phyloP scores from a whole-genome alignment of 2,797 vertebrate species.

The Acrocephalus scirpaceus region DNA sequence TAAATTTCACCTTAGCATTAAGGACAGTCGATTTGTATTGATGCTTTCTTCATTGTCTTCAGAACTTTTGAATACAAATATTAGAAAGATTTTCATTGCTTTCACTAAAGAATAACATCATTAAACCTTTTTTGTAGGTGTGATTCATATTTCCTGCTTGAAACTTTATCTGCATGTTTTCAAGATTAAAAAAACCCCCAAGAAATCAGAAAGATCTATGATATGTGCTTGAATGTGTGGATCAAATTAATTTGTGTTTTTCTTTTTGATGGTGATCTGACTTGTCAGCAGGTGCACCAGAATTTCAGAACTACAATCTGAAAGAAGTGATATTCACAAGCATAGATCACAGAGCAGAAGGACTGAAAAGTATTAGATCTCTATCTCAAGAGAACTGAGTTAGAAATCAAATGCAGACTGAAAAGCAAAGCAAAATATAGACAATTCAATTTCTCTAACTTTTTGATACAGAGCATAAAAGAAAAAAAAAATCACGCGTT shows the following conservation, averaged over 20 bases:
- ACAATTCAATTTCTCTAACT: neutral
- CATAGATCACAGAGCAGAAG: neutral
- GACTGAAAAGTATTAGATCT: neutral
- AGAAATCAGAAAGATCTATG: neutral
- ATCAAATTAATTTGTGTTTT: constrained; percentile 3
- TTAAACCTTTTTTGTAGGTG: neutral
- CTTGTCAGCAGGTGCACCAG: constrained; percentile 3
- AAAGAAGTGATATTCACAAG: neutral
- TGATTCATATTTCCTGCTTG: neutral
- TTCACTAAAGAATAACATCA: neutral
- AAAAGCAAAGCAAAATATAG: neutral
- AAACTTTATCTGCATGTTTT: neutral
- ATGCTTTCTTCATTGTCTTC: neutral
- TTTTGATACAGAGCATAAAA: neutral
- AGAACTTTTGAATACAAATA: neutral
- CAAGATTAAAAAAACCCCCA: neutral
- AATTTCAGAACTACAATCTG: constrained; percentile 26
- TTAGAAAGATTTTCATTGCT: neutral
- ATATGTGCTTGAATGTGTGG: neutral
- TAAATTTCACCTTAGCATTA: neutral
- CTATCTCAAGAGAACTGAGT: neutral
- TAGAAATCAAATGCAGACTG: neutral
- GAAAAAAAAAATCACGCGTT: neutral
- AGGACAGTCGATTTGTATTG: neutral
- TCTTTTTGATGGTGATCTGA: constrained; percentile 25